Evolutionary conservation across 2,888 invertebrate genomes (phyloP), one percentile per base, ranked within the genome.

Genomic region (Laothoe populi): DNA sequence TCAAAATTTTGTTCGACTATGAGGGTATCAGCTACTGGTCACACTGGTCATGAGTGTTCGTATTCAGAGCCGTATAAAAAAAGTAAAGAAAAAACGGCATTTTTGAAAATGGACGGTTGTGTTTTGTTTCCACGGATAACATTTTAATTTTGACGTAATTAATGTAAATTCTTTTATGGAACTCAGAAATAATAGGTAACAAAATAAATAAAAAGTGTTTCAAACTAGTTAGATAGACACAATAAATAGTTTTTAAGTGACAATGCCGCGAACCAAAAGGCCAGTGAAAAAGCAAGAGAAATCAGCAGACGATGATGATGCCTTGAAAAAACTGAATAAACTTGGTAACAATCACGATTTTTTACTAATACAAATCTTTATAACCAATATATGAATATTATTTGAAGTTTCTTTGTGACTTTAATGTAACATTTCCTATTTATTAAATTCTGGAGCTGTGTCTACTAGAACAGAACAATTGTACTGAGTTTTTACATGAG

Each of bases 231-330:
- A 44, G 44, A 60, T 35, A 48, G 38, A 19, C 24, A 31, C 48
- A 61, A 57, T 44, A 45, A 21, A 13, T 61, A 19, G 57, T 66
- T 44, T n/a, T 57, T 63, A 19, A 81, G 53, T 53, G 35, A 53
- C 77, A 77, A 92, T 92, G 92, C 90, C 92, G 19, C 82, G 92
- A 64, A 92, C 92, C 19, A 92, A 92, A 73, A 82, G 87, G 40
- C 90, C 92, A 10, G 81, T 72, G 2, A 81, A 76, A 48, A 87
- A 82, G 69, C 81, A 78, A 65, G 88, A 89, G 60, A 88, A 87
- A 69, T 61, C 70, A 1, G 62, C 70, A 3, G 88, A 85, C 65
- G 77, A 79, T 0, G 75, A 87, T 16, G 89, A 87, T 64, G 74
- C 73, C 7, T 66, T 82, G 61, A 88, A 88, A 66, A 89, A 85